Percentiles rank a stretch among this genome's conserved stretches.
These are phyloP conservation scores for Choristoneura fumiferana DNA, from an alignment of 1,140 invertebrate genomes.

Conservation along the genomic window DNA sequence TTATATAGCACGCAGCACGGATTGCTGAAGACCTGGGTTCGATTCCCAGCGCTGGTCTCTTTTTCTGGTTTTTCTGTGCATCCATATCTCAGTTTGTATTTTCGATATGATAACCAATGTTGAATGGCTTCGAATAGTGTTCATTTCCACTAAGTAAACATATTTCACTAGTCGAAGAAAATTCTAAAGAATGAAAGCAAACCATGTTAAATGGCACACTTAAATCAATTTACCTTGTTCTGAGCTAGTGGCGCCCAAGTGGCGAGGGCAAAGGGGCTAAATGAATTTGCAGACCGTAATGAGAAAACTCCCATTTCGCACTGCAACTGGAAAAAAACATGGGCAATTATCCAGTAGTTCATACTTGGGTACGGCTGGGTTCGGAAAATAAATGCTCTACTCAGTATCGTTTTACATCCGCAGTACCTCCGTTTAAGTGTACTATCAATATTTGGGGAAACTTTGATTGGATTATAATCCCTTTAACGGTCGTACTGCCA, in stretches of 20 bases:
- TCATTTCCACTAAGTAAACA: too few species aligned
- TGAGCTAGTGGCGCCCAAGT: slow-evolving; percentile 21
- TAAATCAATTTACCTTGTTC: slow-evolving; percentile 41
- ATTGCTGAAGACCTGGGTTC: too few species aligned
- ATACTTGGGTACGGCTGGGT: slow-evolving; percentile 5
- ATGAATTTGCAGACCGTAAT: slow-evolving; percentile 58
- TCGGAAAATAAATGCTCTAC: neutral
- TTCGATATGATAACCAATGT: too few species aligned
- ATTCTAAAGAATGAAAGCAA: slow-evolving; percentile 19
- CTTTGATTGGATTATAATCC: too few species aligned
- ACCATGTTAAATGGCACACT: slow-evolving; percentile 24
- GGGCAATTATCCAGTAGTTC: slow-evolving; percentile 35
- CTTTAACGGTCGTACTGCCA: too few species aligned
- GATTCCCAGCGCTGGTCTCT: too few species aligned
- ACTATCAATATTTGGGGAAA: neutral
- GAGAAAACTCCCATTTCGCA: slow-evolving; percentile 55
- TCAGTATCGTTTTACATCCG: too few species aligned
- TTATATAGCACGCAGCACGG: too few species aligned
- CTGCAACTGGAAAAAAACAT: slow-evolving; percentile 38
- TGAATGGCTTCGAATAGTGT: too few species aligned
- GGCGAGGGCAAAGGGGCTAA: slow-evolving; percentile 35
- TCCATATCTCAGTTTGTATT: too few species aligned
- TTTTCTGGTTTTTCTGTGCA: too few species aligned
- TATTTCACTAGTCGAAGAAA: too few species aligned
- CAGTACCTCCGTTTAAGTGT: neutral